Evolutionary conservation across 2,113 vertebrate species (phyloP).

Genomic region (Ceyx margarethae): DNA sequence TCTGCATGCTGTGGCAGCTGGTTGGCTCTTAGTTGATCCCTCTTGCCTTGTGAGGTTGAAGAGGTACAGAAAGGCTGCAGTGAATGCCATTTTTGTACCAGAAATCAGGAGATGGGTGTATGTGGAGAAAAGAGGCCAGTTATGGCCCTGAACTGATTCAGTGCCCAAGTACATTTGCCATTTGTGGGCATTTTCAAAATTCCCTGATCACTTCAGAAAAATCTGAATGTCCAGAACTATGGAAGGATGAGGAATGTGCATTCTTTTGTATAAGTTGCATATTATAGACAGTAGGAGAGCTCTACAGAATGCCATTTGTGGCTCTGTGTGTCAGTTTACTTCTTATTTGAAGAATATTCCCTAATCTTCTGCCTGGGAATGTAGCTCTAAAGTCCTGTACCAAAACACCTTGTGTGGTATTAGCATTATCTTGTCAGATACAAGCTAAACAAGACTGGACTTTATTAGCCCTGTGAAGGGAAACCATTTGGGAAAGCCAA

Average conservation of each 20-base stretch:
- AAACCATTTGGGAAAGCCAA: neutral
- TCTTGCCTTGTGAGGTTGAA: neutral
- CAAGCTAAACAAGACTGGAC: neutral
- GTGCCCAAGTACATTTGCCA: neutral
- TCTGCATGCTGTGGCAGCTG: neutral
- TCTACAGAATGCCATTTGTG: neutral
- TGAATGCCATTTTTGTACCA: neutral
- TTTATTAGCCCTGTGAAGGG: neutral
- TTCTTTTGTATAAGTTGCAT: accelerated
- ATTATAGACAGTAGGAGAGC: neutral
- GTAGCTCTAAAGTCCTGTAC: neutral
- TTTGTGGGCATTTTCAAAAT: neutral
- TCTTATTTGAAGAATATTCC: neutral
- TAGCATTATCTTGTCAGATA: neutral
- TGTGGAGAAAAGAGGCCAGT: neutral
- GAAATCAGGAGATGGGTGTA: neutral
- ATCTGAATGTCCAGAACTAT: neutral
- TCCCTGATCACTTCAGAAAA: neutral
- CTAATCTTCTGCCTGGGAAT: neutral
- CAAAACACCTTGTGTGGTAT: neutral
- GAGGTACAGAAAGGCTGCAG: neutral
- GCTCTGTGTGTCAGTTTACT: neutral
- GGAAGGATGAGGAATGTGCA: neutral
- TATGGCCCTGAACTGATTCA: neutral
- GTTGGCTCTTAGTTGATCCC: neutral